phyloP scores from a whole-genome alignment of 2,797 vertebrate genomes.

The Manis pentadactyla region DNA sequence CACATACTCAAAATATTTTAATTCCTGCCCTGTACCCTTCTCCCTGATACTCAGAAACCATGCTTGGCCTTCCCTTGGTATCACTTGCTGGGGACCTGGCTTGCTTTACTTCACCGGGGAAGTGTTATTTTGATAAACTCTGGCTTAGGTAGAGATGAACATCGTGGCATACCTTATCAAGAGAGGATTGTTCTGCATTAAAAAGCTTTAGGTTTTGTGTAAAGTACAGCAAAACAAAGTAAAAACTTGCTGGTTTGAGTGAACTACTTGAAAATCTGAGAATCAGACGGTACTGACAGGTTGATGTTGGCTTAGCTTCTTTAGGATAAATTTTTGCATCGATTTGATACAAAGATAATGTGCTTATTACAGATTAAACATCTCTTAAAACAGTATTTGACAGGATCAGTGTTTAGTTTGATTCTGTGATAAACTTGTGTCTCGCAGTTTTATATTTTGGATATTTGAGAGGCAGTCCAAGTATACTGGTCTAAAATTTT shows the following conservation, averaged over 20 bases:
- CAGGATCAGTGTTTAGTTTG: background rate
- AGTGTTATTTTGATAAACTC: background rate
- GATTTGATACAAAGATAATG: background rate
- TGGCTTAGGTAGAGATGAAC: background rate
- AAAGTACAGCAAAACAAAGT: background rate
- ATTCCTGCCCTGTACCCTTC: background rate
- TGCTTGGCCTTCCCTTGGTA: background rate
- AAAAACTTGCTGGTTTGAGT: background rate
- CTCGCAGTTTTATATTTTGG: background rate
- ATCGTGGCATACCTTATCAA: background rate
- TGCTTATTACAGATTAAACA: background rate
- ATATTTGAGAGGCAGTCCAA: background rate
- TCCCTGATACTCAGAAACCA: background rate
- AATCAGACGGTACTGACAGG: background rate
- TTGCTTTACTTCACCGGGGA: background rate
- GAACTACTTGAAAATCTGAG: background rate
- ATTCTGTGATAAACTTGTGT: background rate
- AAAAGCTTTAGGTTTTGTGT: slow-evolving; percentile 20
- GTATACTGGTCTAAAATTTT: background rate
- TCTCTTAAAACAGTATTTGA: background rate
- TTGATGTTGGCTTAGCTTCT: background rate
- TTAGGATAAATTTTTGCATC: background rate
- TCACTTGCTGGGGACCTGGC: background rate
- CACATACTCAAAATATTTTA: background rate
- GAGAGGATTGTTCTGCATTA: background rate